phyloP scores from a whole-genome alignment of 2,113 vertebrate species.

The Heloderma charlesbogerti region DNA sequence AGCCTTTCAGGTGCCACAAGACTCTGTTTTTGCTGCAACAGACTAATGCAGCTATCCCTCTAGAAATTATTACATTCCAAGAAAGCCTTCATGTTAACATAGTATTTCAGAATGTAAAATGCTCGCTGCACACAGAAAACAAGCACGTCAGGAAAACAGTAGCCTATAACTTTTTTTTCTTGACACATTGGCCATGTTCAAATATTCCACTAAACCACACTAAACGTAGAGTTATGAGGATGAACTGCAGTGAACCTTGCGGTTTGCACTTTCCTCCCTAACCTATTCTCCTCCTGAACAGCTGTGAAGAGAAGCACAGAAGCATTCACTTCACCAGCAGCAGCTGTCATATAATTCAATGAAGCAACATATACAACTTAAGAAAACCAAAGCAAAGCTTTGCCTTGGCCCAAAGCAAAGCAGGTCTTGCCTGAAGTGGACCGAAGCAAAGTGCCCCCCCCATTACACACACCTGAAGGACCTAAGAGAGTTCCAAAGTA shows the following conservation, averaged over 20 bases:
- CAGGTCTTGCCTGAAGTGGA: not conserved
- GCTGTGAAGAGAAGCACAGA: too few species aligned
- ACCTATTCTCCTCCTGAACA: too few species aligned
- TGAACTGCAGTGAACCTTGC: not conserved
- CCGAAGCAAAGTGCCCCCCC: too few species aligned
- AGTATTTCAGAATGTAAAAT: not conserved
- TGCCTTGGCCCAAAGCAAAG: not conserved
- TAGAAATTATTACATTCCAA: not conserved
- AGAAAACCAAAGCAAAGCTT: too few species aligned
- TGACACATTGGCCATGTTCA: not conserved
- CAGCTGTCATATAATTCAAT: not conserved
- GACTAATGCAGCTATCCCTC: not conserved
- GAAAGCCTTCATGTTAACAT: not conserved
- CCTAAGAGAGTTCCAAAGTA: not conserved
- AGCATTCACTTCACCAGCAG: not conserved
- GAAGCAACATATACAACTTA: not conserved
- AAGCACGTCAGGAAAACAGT: not conserved
- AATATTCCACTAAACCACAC: not conserved
- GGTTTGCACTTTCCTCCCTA: too few species aligned
- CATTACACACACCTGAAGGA: not conserved
- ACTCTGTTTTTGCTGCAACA: not conserved
- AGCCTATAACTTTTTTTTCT: not conserved
- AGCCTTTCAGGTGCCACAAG: too few species aligned
- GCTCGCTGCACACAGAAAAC: too few species aligned
- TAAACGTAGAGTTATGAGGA: not conserved